Evolutionary conservation across 1,140 invertebrate species (phyloP).

Genomic region (Drosophila sturtevanti): DNA sequence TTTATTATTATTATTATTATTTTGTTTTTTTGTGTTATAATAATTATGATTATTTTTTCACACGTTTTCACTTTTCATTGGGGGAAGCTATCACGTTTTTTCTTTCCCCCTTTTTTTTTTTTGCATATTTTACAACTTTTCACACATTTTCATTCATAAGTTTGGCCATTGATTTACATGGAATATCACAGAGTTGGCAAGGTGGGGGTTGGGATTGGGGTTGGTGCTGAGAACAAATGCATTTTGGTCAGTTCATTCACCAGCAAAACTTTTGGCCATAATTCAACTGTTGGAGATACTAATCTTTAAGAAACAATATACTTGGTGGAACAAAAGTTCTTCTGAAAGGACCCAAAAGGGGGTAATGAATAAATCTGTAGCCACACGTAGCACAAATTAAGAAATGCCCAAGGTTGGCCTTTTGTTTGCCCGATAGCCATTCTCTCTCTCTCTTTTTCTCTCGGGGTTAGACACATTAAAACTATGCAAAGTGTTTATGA

Average conservation of each 20-base stretch:
- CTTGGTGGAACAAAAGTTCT: constrained; percentile 48
- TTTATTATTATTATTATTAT: constrained; percentile 6
- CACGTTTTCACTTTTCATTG: not conserved
- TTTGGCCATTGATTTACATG: constrained; percentile 45
- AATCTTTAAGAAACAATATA: constrained; percentile 72
- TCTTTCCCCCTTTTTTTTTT: constrained; percentile 30
- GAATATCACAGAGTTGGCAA: not conserved
- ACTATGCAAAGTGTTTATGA: constrained; percentile 80
- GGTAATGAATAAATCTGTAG: constrained; percentile 13
- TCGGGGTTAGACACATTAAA: constrained; percentile 55
- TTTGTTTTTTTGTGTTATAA: constrained; percentile 29
- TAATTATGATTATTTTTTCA: constrained; percentile 33
- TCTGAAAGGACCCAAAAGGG: constrained; percentile 7
- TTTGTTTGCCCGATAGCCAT: constrained; percentile 46
- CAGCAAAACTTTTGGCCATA: constrained; percentile 47
- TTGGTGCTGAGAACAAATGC: no score
- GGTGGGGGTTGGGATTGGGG: not conserved
- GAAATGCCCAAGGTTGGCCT: constrained; percentile 51
- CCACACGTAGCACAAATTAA: constrained; percentile 72
- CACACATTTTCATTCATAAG: constrained; percentile 70
- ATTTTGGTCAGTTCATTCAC: constrained; percentile 55
- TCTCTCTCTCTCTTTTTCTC: not conserved
- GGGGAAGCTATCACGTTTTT: not conserved
- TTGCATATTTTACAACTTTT: constrained; percentile 16
- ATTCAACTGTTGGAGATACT: constrained; percentile 53